Percentiles rank a stretch among this genome's conserved stretches.
These are phyloP conservation scores for Pseudocheirus occidentalis DNA, from an alignment of 2,797 vertebrate genomes.

Conservation along the genomic window DNA sequence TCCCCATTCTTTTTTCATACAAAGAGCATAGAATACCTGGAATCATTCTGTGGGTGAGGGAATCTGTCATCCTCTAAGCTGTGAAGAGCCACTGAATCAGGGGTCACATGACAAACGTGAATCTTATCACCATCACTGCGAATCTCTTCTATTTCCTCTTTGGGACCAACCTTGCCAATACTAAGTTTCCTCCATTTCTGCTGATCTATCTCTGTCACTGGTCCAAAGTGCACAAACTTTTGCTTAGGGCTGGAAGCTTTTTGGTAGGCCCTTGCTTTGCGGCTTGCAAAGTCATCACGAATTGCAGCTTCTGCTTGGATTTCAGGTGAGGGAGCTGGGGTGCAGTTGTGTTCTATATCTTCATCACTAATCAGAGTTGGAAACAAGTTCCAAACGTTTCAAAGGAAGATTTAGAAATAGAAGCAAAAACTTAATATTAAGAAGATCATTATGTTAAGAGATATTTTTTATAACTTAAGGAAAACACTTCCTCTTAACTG, in stretches of 20 bases:
- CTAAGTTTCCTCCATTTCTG: slow-evolving; percentile 88
- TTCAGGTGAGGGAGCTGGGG: slow-evolving; percentile 76
- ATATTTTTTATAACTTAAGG: neutral
- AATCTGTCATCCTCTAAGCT: slow-evolving; percentile 24
- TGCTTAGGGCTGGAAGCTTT: slow-evolving; percentile 84
- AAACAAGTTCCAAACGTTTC: slow-evolving; percentile 77
- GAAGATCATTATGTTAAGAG: neutral
- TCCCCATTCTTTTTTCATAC: slow-evolving; percentile 30
- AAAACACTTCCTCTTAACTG: slow-evolving; percentile 21
- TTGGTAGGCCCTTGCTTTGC: slow-evolving; percentile 86
- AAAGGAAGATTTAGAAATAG: slow-evolving; percentile 2
- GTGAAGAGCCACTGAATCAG: neutral
- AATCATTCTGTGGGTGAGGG: slow-evolving; percentile 60
- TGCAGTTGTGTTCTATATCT: slow-evolving; percentile 67
- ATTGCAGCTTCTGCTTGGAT: slow-evolving; percentile 84
- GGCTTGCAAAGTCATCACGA: slow-evolving; percentile 84
- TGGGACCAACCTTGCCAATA: slow-evolving; percentile 83
- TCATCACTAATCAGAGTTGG: slow-evolving; percentile 87
- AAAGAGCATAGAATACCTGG: slow-evolving; percentile 83
- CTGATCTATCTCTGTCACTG: slow-evolving; percentile 94
- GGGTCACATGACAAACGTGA: slow-evolving; percentile 34
- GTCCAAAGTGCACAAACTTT: slow-evolving; percentile 95
- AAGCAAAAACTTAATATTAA: neutral
- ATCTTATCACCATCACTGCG: neutral
- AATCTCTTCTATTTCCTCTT: slow-evolving; percentile 60